These are phyloP conservation scores for Nannoperca australis DNA, from an alignment of 2,797 vertebrate genomes.

Conservation along the genomic window DNA sequence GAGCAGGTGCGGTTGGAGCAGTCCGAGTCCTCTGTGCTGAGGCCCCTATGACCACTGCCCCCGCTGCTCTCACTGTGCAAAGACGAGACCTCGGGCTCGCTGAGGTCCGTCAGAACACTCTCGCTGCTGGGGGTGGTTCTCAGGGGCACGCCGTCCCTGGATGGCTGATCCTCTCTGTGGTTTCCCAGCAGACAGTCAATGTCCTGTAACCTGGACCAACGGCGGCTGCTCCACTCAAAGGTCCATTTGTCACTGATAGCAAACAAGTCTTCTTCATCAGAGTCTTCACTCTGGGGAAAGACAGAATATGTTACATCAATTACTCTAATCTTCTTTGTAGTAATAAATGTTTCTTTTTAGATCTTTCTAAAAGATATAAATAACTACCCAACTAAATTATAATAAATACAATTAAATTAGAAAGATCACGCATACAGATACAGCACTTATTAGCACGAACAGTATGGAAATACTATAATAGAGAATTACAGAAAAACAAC, in stretches of 20 bases:
- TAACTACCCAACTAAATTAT: neutral
- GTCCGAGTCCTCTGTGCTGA: slow-evolving; percentile 85
- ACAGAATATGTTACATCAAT: slow-evolving; percentile 16
- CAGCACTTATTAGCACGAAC: neutral
- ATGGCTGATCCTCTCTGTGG: slow-evolving; percentile 82
- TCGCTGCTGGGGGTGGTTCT: slow-evolving; percentile 95
- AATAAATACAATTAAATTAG: slow-evolving; percentile 10
- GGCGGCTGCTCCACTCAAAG: slow-evolving; percentile 95
- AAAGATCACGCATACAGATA: neutral
- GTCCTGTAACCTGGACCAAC: slow-evolving; percentile 97
- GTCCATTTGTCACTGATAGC: slow-evolving; percentile 99
- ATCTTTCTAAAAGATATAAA: neutral
- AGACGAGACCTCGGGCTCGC: slow-evolving; percentile 95
- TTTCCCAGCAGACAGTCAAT: slow-evolving; percentile 88
- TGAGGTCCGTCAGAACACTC: slow-evolving; percentile 96
- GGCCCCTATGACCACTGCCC: slow-evolving; percentile 84
- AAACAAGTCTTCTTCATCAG: slow-evolving; percentile 97
- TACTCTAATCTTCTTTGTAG: neutral
- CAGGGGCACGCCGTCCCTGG: slow-evolving; percentile 85
- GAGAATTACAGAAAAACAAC: neutral
- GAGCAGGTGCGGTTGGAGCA: slow-evolving; percentile 82
- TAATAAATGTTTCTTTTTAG: slow-evolving; percentile 4
- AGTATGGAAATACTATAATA: neutral
- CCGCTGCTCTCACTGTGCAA: slow-evolving; percentile 96
- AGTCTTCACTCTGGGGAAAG: slow-evolving; percentile 92